These are phyloP conservation scores for Stenurella melanura DNA, from an alignment of 2,888 invertebrate species.

Conservation along the genomic window DNA sequence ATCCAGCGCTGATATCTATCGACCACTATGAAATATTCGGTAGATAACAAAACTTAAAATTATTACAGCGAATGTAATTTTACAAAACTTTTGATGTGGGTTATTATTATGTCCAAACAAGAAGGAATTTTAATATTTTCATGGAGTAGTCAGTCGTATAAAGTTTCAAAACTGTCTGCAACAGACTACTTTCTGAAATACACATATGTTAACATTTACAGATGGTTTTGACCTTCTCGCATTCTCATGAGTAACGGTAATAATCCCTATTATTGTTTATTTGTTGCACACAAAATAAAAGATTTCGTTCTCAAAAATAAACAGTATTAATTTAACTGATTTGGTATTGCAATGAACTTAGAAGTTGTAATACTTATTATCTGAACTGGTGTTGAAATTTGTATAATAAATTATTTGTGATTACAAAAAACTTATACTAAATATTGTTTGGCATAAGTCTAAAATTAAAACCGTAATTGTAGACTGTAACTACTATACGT, in stretches of 20 bases:
- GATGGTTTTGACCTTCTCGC: not conserved
- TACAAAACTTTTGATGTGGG: conserved; percentile 16
- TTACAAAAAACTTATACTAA: too few relatives aligned
- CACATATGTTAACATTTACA: conserved; percentile 7
- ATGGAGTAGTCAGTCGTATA: conserved; percentile 4
- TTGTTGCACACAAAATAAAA: not conserved
- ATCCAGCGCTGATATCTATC: not conserved
- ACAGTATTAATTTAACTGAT: too few relatives aligned
- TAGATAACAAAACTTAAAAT: not conserved
- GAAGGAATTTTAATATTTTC: conserved; percentile 32
- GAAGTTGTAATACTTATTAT: too few relatives aligned
- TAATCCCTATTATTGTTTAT: not conserved
- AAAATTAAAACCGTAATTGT: too few relatives aligned
- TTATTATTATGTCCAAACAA: conserved; percentile 21
- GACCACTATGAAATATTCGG: not conserved
- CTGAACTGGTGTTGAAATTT: too few relatives aligned
- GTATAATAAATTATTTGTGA: too few relatives aligned
- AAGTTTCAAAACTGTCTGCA: conserved; percentile 36
- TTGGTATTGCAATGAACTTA: too few relatives aligned
- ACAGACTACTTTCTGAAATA: conserved; percentile 27
- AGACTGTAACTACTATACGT: too few relatives aligned
- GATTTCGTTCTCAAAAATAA: too few relatives aligned
- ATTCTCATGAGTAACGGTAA: not conserved
- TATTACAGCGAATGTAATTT: conserved; percentile 11
- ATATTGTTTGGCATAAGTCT: too few relatives aligned